These are phyloP conservation scores for Melanerpes aurifrons DNA, from an alignment of 2,113 vertebrate species.

Conservation along the genomic window DNA sequence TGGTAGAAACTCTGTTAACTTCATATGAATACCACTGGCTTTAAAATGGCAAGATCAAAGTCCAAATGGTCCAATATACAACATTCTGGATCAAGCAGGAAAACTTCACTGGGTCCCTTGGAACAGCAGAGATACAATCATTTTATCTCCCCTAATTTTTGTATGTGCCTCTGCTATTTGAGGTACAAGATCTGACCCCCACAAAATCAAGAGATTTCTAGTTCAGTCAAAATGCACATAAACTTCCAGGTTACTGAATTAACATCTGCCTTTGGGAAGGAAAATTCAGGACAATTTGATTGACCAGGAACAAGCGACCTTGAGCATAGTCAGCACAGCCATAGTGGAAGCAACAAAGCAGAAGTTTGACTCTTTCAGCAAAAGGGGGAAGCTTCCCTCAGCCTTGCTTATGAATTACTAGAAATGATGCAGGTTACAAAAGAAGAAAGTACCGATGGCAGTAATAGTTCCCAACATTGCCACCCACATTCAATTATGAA, in stretches of 20 bases:
- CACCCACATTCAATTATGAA: background rate
- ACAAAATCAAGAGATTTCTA: background rate
- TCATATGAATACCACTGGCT: background rate
- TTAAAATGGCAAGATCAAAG: background rate
- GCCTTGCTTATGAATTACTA: background rate
- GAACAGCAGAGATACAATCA: rapidly evolving
- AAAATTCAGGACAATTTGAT: background rate
- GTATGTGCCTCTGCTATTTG: background rate
- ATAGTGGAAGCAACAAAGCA: background rate
- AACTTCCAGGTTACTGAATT: background rate
- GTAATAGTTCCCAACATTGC: background rate
- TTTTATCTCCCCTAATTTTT: background rate
- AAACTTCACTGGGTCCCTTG: background rate
- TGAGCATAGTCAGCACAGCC: rapidly evolving
- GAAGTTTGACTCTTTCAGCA: background rate
- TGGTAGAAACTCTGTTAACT: background rate
- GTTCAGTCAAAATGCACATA: background rate
- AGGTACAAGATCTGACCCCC: background rate
- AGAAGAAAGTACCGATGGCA: background rate
- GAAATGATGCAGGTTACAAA: background rate
- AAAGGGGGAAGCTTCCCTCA: background rate
- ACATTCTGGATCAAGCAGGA: background rate
- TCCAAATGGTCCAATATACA: background rate
- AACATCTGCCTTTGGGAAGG: background rate
- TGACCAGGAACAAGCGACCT: background rate